Evolutionary conservation across 2,113 vertebrate species (phyloP).

Genomic region (Malurus alboscapulatus): DNA sequence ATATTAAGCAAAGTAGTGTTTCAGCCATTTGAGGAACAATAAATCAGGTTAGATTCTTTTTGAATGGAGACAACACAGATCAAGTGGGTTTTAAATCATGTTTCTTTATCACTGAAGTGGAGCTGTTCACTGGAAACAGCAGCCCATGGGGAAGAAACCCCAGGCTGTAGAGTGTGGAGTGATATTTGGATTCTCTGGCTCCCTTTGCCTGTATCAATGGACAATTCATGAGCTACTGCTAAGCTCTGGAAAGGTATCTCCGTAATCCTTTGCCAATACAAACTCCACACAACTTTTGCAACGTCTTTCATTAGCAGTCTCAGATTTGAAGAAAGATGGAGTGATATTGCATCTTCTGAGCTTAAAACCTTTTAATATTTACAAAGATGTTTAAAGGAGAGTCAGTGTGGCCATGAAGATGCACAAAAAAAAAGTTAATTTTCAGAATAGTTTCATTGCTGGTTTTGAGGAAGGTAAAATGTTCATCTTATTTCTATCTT

Average conservation of each 20-base stretch:
- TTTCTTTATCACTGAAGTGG: constrained; percentile 43
- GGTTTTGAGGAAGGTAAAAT: neutral
- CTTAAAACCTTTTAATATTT: constrained; percentile 13
- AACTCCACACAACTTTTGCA: constrained; percentile 53
- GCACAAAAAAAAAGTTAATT: neutral
- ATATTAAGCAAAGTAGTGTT: constrained; percentile 67
- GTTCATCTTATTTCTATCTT: neutral
- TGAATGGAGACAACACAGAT: constrained; percentile 60
- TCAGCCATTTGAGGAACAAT: constrained; percentile 66
- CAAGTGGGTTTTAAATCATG: constrained; percentile 66
- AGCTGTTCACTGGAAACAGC: constrained; percentile 34
- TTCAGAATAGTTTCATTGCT: neutral
- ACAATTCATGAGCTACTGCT: constrained; percentile 61
- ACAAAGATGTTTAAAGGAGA: neutral
- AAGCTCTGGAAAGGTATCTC: constrained; percentile 57
- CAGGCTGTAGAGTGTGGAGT: neutral
- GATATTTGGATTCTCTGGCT: constrained; percentile 46
- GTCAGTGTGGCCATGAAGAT: neutral
- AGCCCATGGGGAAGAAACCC: neutral
- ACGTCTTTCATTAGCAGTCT: constrained; percentile 39
- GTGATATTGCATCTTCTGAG: neutral
- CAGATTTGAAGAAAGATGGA: constrained; percentile 46
- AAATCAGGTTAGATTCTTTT: constrained; percentile 64
- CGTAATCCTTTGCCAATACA: constrained; percentile 63
- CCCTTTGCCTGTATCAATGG: constrained; percentile 42